These are phyloP conservation scores for Cynoglossus semilaevis DNA, from an alignment of 2,113 vertebrate species.

Conservation along the genomic window DNA sequence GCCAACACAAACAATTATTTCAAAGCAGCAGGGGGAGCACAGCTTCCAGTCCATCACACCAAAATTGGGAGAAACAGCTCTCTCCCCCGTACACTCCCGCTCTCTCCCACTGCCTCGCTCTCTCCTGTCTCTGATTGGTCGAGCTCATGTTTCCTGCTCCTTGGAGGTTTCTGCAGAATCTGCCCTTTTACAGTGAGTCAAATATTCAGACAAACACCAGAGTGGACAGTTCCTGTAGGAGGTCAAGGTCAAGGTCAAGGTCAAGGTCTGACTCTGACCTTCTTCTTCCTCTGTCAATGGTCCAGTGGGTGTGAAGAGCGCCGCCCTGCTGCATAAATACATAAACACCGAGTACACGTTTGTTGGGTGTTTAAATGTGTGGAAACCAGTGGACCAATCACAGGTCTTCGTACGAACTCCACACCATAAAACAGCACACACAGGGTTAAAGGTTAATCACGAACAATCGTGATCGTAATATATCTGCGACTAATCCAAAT, in stretches of 20 bases:
- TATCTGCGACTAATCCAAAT: too few species aligned
- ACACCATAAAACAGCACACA: too few species aligned
- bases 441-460: too few species aligned
- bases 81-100: conserved; percentile 30
- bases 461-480: too few species aligned
- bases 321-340: too few species aligned
- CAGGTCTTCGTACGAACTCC: too few species aligned
- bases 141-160: conserved; percentile 48
- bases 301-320: too few species aligned
- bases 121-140: conserved; percentile 30
- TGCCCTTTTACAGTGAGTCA: conserved; percentile 67
- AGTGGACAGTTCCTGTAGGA: conserved; percentile 34
- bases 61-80: conserved; percentile 80
- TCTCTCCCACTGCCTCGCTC: conserved; percentile 7
- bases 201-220: conserved; percentile 37
- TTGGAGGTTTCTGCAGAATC: conserved; percentile 53
- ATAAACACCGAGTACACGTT: too few species aligned
- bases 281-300: too few species aligned
- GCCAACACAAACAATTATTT: conserved; percentile 76
- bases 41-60: conserved; percentile 76
- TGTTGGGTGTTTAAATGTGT: too few species aligned
- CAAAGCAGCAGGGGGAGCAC: conserved; percentile 61
- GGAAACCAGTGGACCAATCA: too few species aligned
- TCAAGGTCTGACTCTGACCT: conserved; percentile 29
- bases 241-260: conserved; percentile 30